Evolutionary conservation across 2,113 vertebrate genomes (phyloP).

Genomic region (Rhabdornis inornatus): DNA sequence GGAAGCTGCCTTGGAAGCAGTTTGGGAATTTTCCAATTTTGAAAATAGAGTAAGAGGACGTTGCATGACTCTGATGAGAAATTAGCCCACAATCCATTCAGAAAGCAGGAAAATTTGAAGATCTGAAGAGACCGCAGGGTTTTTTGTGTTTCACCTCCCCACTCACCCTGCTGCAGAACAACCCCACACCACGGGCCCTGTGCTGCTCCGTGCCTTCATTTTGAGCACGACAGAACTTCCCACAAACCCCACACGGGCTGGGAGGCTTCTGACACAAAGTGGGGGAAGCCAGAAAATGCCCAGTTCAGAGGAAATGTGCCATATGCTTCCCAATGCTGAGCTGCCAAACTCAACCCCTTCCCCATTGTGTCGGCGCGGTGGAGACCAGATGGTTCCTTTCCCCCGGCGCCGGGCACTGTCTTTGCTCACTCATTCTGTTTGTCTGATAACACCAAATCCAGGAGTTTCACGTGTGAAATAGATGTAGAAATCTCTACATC

Average conservation of each 20-base stretch:
- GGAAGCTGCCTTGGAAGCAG: neutral
- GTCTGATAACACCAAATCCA: neutral
- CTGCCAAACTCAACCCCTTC: neutral
- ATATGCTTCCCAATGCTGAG: neutral
- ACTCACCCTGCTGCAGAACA: fast-evolving
- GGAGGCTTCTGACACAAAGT: neutral
- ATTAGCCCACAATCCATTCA: fast-evolving
- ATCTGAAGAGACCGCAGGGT: neutral
- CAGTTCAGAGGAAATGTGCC: neutral
- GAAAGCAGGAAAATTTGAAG: neutral
- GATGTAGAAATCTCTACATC: fast-evolving
- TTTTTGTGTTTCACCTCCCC: neutral
- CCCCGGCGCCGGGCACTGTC: neutral
- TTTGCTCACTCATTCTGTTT: neutral
- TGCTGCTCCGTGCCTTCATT: fast-evolving
- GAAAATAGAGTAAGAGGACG: neutral
- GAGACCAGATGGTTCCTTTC: constrained; percentile 1
- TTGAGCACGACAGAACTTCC: fast-evolving
- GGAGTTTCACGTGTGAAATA: neutral
- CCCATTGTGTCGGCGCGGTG: neutral
- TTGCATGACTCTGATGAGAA: neutral
- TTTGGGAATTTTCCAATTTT: neutral
- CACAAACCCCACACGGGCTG: fast-evolving
- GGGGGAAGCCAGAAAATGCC: neutral
- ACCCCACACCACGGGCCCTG: fast-evolving